phyloP scores from a whole-genome alignment of 92 coral and sea anemone species.

The Siderastrea siderea region DNA sequence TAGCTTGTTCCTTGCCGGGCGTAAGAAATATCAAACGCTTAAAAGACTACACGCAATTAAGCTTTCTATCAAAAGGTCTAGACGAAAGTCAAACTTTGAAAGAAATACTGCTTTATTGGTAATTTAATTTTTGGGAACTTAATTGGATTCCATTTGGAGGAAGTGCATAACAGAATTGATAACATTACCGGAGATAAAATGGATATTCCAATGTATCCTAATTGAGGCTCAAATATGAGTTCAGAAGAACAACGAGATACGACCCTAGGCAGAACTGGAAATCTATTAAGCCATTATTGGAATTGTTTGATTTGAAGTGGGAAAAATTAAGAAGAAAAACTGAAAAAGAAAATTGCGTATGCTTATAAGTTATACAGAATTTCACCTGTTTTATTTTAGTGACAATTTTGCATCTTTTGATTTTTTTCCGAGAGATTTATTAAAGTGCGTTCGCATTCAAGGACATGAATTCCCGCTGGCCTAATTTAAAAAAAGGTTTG shows the following conservation, averaged over 20 bases:
- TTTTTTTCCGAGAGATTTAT: too few relatives aligned
- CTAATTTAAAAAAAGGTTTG: too few relatives aligned
- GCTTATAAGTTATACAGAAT: too few relatives aligned
- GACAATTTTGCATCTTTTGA: too few relatives aligned
- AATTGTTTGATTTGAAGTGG: too few relatives aligned
- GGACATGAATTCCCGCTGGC: too few relatives aligned
- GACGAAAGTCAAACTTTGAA: neutral
- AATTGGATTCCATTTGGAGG: neutral
- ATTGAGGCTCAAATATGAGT: neutral
- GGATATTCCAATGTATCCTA: neutral
- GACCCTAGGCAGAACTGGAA: neutral
- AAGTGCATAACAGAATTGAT: neutral
- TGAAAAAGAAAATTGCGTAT: neutral
- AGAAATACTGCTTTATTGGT: neutral
- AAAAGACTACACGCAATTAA: neutral
- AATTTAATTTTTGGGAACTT: neutral
- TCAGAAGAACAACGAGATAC: neutral
- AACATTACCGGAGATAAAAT: constrained; percentile 1
- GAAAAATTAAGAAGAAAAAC: neutral
- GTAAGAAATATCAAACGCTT: neutral
- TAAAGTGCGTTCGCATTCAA: too few relatives aligned
- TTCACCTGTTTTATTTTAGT: too few relatives aligned
- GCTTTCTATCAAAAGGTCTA: neutral
- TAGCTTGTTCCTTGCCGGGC: neutral
- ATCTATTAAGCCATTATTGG: neutral